Evolutionary conservation across 2,888 invertebrate genomes (phyloP), one percentile per base, ranked within the genome.

Genomic region (Aproaerema taeniolella): DNA sequence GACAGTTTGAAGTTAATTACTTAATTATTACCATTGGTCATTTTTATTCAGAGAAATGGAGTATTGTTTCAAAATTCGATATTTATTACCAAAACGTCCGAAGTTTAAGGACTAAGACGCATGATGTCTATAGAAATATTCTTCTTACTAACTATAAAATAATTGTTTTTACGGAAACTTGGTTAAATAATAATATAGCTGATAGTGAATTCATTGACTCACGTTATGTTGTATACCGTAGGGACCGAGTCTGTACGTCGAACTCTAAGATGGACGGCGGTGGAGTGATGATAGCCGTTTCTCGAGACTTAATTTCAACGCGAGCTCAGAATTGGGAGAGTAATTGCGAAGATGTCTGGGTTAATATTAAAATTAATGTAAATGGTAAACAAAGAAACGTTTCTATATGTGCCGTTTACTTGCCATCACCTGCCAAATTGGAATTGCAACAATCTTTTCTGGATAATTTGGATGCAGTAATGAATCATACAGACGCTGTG

Each of bases 401-500:
- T 6, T 28, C 37, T 2, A 30, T 49, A 2, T 49, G 48, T 39
- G 45, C 33, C 2, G 41, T 48, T 0, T 49, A 49, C n/a, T 25
- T 44, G 6, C 40, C 43, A 1, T 45, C 48, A 4, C 45, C 47
- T 8, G 42, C 44, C 3, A 37, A 36, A 29, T 14, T 31, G 15
- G 41, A 43, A n/a, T 7, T 9, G 3, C 28, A n/a, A 10, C 9
- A 28, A 28, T 7, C n/a, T 28, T 8, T 28, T 9, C n/a, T 44
- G 7, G 32, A 34, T 11, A 24, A 42, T 16, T 4, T 20, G 7
- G 50, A 50, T 15, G 38, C 43, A 5, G 28, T 44, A 7, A 34
- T 50, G 6, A 32, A 10, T n/a, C 10, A 28, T 10, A 28, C 28
- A 3, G 28, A 28, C 5, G n/a, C 9, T 10, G 10, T 28, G 2